These are phyloP conservation scores for Nannospalax galili DNA, from an alignment of 2,113 vertebrate species.

Conservation along the genomic window DNA sequence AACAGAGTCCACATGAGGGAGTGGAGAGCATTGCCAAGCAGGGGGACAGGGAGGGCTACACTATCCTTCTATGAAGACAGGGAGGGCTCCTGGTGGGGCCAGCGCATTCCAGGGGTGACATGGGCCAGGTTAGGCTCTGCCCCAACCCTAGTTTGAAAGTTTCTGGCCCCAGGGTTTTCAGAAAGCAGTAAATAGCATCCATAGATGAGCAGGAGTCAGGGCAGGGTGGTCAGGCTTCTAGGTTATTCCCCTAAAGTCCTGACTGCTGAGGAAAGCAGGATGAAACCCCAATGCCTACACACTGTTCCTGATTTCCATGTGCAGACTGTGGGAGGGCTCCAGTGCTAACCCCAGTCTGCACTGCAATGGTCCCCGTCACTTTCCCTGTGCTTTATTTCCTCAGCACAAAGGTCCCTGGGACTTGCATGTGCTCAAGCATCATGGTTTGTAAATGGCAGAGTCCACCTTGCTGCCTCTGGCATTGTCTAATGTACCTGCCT, in stretches of 20 bases:
- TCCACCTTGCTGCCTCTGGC: background rate
- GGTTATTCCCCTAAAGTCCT: background rate
- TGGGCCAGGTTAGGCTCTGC: background rate
- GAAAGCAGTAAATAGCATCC: background rate
- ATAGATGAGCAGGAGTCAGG: background rate
- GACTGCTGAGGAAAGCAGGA: background rate
- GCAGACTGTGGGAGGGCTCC: background rate
- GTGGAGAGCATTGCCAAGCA: slow-evolving; percentile 61
- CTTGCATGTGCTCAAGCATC: rapidly evolving
- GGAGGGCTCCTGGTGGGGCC: slow-evolving; percentile 36
- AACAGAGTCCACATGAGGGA: slow-evolving; percentile 82
- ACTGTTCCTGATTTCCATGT: background rate
- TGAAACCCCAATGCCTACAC: background rate
- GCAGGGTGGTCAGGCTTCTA: background rate
- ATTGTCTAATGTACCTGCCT: background rate
- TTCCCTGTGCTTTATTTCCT: background rate
- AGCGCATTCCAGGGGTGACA: background rate
- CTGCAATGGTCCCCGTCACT: background rate
- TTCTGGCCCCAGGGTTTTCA: slow-evolving; percentile 1
- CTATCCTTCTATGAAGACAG: background rate
- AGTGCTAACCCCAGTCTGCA: background rate
- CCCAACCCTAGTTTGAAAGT: background rate
- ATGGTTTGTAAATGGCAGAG: background rate
- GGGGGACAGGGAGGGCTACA: background rate
- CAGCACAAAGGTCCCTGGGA: background rate